Base-by-base conservation (phyloP, 2,113 vertebrate species). In the Lates calcarifer region DNA sequence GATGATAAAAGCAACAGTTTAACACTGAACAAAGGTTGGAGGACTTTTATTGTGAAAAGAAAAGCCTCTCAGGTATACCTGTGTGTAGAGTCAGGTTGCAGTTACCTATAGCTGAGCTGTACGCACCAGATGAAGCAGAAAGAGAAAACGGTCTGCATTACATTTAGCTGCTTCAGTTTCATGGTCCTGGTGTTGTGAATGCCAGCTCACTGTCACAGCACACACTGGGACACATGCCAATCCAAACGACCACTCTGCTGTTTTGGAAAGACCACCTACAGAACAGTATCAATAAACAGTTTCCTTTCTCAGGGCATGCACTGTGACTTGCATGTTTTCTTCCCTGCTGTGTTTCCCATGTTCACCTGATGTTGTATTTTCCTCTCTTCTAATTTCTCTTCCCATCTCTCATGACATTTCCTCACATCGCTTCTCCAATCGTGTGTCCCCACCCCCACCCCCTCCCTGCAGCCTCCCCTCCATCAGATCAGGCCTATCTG, bases 401-500 rank as follows among this genome's bases (percentile, higher is more conserved):
- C n/a, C 49, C 18, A 61, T 6, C n/a, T 39, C 17, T 41, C 6
- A 31, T 68, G 55, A 29, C 31, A 17, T 6, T 49, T 35, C 24
- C 3, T 49, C 58, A 0, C 26, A n/a, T 74, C 17, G 1, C 14
- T 4, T 58, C n/a, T 57, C 53, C 49, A 53, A 26, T 60, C 28
- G 14, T n/a, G 24, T 55, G 22, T 57, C 6, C n/a, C 45, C 18
- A 15, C 20, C 35, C 26, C 28, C 8, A 28, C 39, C 31, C 3
- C 39, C 45, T 76, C 39, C 24, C 60, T 7, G 47, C 67, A 85
- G 89, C 5, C 47, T 66, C 49, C 57, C 81, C 80, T 24, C 95
- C 92, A 28, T 93, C 91, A 0, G 96, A 98, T 77, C 83, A 82
- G 0, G 53, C 95, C 14, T 98, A 95, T 80, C 14, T 95, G 8